Evolutionary conservation across 35 echinoderm and acorn worm genomes (phyloP), one percentile per base, ranked within the genome.

Genomic region (Ophioderma brevispina): DNA sequence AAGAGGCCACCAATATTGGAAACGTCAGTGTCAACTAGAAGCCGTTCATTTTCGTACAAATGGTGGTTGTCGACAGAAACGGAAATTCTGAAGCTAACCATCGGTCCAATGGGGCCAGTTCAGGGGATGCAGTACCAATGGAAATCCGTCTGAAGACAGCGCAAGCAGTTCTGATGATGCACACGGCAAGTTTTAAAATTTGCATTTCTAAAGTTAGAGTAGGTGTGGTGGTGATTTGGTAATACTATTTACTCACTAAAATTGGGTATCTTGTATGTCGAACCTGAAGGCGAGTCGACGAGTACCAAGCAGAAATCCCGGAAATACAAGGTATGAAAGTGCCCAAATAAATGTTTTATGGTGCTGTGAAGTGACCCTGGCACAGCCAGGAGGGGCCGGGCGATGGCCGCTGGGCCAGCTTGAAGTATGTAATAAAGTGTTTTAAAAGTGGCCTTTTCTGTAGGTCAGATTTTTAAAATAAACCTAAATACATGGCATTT

Each of bases 81-180:
- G 89, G 90, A 55, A 90, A 92, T 82, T 93, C 93, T 40, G 97
- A 99, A 77, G 79, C 83, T 30, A 97, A 94, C 79, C 92, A 91
- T 91, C 95, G 95, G 55, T 82, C 88, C 28, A 97, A 97, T 80
- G 95, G 95, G 35, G 82, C 95, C n/a, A 89, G 82, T 90, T 90
- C 91, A 36, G 97, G 91, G 40, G 92, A 64, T 88, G 79, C 81
- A 92, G 91, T 85, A 94, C 96, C 5, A 98, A 98, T 84, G 92
- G 96, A 31, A 93, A 94, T 75, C 90, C 87, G 32, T 95, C 93
- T 6, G 96, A 98, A 50, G 96, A 98, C 80, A 98, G 96, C 82
- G 90, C 94, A 76, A 98, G 96, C 80, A 98, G 96, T 81, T 98
- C 96, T 23, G 96, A 98, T 52, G 96, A 98, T 82, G 96, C 95